phyloP scores from a whole-genome alignment of 1,140 invertebrate species.

The Ditylenchus dipsaci region DNA sequence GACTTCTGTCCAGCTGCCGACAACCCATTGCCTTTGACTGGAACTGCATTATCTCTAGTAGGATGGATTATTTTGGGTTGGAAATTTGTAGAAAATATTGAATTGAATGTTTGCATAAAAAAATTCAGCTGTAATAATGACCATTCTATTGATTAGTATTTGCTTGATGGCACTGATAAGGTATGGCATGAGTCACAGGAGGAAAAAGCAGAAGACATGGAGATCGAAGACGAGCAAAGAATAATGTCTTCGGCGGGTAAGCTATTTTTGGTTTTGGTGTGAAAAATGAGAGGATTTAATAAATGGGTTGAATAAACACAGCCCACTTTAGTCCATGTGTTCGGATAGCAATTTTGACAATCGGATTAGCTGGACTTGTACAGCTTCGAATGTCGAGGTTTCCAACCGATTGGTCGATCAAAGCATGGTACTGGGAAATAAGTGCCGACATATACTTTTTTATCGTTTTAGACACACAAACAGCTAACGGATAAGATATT shows the following conservation, averaged over 20 bases:
- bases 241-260: constrained; percentile 47
- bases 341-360: not conserved
- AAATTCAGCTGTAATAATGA: constrained; percentile 55
- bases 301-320: not conserved
- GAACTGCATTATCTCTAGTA: constrained; percentile 51
- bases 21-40: constrained; percentile 41
- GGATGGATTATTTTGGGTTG: constrained; percentile 58
- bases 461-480: too few species aligned
- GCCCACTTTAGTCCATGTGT: not conserved
- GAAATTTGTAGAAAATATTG: not conserved
- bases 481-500: too few species aligned
- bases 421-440: too few species aligned
- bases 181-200: constrained; percentile 56
- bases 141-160: constrained; percentile 54
- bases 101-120: constrained; percentile 11
- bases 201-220: constrained; percentile 57
- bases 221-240: constrained; percentile 55
- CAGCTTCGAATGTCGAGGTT: too few species aligned
- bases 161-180: constrained; percentile 55
- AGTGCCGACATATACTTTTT: too few species aligned
- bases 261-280: constrained; percentile 14
- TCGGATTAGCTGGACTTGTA: too few species aligned
- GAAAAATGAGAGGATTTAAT: too few species aligned
- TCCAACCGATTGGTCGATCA: too few species aligned
- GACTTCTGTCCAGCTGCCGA: constrained; percentile 44